Evolutionary conservation across 2,113 vertebrate species (phyloP), one percentile per base, ranked within the genome.

Genomic region (Ovis aries): DNA sequence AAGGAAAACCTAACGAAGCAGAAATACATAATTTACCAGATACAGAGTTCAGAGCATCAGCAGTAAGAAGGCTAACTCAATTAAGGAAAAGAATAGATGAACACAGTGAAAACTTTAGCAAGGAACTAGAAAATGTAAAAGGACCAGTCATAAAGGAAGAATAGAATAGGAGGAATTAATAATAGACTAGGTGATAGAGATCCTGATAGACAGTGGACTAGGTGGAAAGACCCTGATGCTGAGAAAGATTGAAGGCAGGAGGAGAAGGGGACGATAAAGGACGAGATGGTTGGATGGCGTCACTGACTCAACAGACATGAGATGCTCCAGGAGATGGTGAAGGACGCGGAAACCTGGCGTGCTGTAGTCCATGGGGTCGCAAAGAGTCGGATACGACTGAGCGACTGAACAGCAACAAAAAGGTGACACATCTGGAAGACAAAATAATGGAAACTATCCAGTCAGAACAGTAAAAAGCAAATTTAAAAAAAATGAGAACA

Each of bases 401-500:
- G 67, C 1, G 9, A 40, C n/a, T 71, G 10, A 71, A 40, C 9
- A 74, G 67, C 19, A 74, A 74, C 10, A 74, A 74, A 40, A 74
- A 50, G 45, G 78, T 81, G 5, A 52, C 48, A 50, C 29, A 52
- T 21, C 45, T 21, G 45, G 78, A 82, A 82, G 17, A n/a, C 48
- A 82, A 10, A 80, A 31, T 50, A 80, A n/a, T 7, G 48, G 10
- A 53, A n/a, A 82, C 48, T 23, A n/a, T n/a, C 45, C 45, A 52
- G 5, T 52, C 45, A 50, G 45, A 81, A 82, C 11, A 53, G 31
- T 17, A n/a, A 23, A 53, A 82, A 52, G 31, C 78, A 82, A n/a
- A 52, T 81, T 81, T 3, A 0, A 0, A 19, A 81, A 23, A 52
- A 82, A n/a, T 23, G 31, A 52, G 31, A n/a, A 82, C 31, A n/a